phyloP scores from a whole-genome alignment of 2,888 invertebrate genomes.

The Eupelmus urozonus region DNA sequence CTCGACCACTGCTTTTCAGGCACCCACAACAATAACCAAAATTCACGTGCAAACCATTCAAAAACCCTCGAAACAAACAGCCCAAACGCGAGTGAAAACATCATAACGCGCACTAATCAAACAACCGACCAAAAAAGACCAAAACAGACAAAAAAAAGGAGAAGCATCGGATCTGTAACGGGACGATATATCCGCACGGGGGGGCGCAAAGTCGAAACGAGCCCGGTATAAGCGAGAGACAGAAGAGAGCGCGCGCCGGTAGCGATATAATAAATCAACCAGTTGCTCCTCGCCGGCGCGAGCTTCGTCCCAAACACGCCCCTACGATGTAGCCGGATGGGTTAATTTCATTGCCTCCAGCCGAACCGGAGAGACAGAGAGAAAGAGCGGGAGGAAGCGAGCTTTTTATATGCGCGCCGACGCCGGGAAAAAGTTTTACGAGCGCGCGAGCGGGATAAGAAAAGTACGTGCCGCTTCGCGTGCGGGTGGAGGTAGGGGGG shows the following conservation, averaged over 20 bases:
- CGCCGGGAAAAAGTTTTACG: constrained; percentile 30
- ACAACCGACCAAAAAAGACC: too few relatives aligned
- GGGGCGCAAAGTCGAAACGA: constrained; percentile 15
- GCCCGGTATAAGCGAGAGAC: neutral
- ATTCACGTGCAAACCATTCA: too few relatives aligned
- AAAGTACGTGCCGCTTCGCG: constrained; percentile 46
- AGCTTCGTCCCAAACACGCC: constrained; percentile 71
- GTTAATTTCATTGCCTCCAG: constrained; percentile 73
- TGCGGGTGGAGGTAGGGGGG: too few relatives aligned
- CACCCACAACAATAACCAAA: too few relatives aligned
- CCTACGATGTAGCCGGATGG: constrained; percentile 75
- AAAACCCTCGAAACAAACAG: too few relatives aligned
- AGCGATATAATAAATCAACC: constrained; percentile 74
- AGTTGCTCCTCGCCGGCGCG: constrained; percentile 71
- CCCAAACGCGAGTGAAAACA: too few relatives aligned
- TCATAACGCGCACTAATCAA: too few relatives aligned
- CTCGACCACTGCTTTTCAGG: too few relatives aligned
- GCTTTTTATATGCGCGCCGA: constrained; percentile 15
- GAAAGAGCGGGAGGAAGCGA: neutral
- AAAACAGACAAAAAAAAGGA: neutral
- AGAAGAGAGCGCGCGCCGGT: neutral
- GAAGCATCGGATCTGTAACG: neutral
- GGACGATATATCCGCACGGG: neutral
- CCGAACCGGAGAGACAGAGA: constrained; percentile 30
- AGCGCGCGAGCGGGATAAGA: neutral